Conservation (phyloP, 2,797 vertebrate genomes). For the Sandelia bainsii region DNA sequence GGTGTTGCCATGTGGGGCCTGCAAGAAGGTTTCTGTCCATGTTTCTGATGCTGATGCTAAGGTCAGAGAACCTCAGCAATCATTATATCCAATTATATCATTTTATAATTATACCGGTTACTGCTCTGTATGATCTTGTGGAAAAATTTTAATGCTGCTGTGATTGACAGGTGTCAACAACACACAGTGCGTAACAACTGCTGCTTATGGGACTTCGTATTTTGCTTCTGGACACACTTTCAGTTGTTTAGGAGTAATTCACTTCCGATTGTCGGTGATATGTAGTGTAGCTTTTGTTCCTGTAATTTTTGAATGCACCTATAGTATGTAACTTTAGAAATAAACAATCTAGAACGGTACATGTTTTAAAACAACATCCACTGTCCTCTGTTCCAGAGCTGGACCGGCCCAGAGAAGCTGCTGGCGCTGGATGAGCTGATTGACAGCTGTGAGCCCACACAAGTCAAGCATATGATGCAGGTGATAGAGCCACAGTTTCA, state of each 20-base stretch:
- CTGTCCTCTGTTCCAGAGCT: constrained; percentile 89
- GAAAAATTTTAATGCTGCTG: too few relatives aligned
- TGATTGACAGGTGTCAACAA: too few relatives aligned
- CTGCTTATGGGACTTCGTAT: too few relatives aligned
- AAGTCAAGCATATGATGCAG: constrained; percentile 99
- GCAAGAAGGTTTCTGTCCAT: not conserved
- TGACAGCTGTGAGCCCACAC: constrained; percentile 98
- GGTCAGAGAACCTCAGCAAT: not conserved
- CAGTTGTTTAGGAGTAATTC: too few relatives aligned
- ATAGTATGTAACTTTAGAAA: not conserved
- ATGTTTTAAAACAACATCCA: not conserved
- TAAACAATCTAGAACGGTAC: not conserved
- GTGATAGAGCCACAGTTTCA: constrained; percentile 99
- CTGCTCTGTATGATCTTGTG: too few relatives aligned
- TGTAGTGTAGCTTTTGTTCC: too few relatives aligned
- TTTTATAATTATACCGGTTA: too few relatives aligned
- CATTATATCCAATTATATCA: too few relatives aligned
- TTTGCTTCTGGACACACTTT: too few relatives aligned
- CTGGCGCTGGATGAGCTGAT: constrained; percentile 99
- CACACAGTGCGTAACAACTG: too few relatives aligned
- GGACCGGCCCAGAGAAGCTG: constrained; percentile 98
- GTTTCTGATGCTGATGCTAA: not conserved
- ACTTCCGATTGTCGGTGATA: not conserved
- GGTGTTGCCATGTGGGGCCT: not conserved
- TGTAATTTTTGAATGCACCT: not conserved